Evolutionary conservation across 2,888 invertebrate genomes (phyloP).

Genomic region (Antheraea yamamai): DNA sequence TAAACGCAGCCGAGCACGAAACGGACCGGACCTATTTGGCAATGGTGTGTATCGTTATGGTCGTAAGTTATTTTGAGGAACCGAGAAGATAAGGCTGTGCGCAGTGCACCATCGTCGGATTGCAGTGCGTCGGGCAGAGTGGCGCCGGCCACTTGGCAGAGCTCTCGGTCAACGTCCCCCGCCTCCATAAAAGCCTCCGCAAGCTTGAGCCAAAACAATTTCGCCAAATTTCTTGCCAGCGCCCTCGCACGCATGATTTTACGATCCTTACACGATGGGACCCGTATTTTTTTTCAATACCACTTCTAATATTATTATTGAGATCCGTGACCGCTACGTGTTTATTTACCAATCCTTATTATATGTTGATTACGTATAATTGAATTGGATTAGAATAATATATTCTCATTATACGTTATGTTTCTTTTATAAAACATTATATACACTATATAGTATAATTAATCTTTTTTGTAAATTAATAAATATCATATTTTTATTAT

Average conservation of each 20-base stretch:
- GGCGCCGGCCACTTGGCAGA: constrained; percentile 79
- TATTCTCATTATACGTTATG: not conserved
- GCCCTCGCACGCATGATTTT: constrained; percentile 75
- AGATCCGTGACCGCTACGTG: constrained; percentile 58
- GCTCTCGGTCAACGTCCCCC: constrained; percentile 75
- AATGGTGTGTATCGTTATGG: constrained; percentile 56
- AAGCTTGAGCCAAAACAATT: constrained; percentile 78
- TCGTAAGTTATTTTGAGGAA: constrained; percentile 65
- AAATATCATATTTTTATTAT: not conserved
- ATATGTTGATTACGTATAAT: constrained; percentile 21
- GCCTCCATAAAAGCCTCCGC: constrained; percentile 74
- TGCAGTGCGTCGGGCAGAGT: constrained; percentile 73
- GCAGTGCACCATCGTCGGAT: constrained; percentile 73
- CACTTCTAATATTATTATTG: constrained; percentile 61
- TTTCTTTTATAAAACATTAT: too few relatives aligned
- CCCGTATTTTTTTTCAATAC: constrained; percentile 58
- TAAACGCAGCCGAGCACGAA: constrained; percentile 32
- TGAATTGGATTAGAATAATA: not conserved
- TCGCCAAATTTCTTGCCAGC: constrained; percentile 76
- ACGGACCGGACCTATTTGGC: constrained; percentile 63
- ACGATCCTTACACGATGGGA: constrained; percentile 59
- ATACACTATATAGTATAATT: not conserved
- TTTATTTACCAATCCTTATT: constrained; percentile 55
- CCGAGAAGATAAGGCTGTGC: constrained; percentile 63
- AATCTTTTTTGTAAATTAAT: not conserved